Conservation (phyloP, 30 jellyfish, hydroid and myxozoan species). For the Pelagia noctiluca region DNA sequence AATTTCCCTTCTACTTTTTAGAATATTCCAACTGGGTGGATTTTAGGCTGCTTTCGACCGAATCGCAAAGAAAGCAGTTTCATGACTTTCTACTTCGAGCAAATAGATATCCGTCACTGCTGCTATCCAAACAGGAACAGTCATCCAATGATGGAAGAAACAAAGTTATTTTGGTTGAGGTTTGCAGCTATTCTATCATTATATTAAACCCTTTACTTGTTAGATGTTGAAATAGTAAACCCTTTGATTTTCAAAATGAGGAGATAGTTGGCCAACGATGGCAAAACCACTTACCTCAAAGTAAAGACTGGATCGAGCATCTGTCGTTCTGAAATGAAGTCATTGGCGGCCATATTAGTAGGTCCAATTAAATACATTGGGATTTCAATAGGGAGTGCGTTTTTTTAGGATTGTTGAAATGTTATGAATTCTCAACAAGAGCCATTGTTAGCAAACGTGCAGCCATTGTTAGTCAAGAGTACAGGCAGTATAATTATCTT, state of each 20-base stretch:
- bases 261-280: no score
- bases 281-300: no score
- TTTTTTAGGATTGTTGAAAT: no score
- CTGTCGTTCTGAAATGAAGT: no score
- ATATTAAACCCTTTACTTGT: not conserved
- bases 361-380: no score
- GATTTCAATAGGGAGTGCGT: no score
- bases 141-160: conserved; percentile 13
- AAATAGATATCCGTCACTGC: conserved; percentile 72
- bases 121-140: conserved; percentile 35
- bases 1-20: not conserved
- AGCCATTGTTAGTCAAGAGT: no score
- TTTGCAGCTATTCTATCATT: conserved; percentile 1
- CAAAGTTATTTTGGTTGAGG: conserved; percentile 86
- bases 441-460: no score
- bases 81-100: conserved; percentile 94
- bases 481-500: no score
- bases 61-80: conserved; percentile 89
- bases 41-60: conserved; percentile 39
- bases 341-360: no score
- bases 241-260: not conserved
- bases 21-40: conserved; percentile 63
- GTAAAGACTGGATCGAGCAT: no score
- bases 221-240: not conserved
- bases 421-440: no score